These are phyloP conservation scores for Entosphenus tridentatus DNA, from an alignment of 2,113 vertebrate species.

Conservation along the genomic window DNA sequence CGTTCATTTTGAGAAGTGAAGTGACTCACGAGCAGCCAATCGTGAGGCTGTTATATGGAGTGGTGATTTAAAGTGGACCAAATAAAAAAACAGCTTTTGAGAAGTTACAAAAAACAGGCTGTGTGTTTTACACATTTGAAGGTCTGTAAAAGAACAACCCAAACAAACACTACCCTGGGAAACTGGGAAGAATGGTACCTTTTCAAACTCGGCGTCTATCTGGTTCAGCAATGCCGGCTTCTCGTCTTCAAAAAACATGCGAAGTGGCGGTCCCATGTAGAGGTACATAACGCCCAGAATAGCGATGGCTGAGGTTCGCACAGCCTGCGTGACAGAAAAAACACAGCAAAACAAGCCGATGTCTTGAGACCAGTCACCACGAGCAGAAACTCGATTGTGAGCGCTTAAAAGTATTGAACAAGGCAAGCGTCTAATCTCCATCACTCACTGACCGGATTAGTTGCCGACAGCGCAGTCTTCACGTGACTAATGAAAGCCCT, in stretches of 20 bases:
- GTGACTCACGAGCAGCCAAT: too few relatives aligned
- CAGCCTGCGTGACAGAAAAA: constrained; percentile 28
- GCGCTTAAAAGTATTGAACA: neutral
- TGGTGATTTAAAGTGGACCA: too few relatives aligned
- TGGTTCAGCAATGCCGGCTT: constrained; percentile 79
- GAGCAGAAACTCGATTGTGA: neutral
- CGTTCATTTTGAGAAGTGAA: too few relatives aligned
- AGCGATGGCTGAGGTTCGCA: constrained; percentile 65
- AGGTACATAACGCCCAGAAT: constrained; percentile 79
- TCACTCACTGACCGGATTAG: constrained; percentile 56
- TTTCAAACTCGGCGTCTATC: constrained; percentile 86
- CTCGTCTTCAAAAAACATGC: constrained; percentile 96
- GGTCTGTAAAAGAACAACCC: neutral
- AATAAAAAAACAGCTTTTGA: neutral
- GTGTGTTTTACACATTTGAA: constrained; percentile 1
- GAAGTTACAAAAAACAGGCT: neutral
- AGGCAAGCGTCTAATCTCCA: neutral
- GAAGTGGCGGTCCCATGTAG: constrained; percentile 68
- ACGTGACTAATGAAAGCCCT: constrained; percentile 93
- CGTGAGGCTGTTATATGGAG: too few relatives aligned
- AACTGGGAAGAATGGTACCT: constrained; percentile 26
- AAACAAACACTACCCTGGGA: neutral
- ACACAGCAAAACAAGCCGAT: too few relatives aligned
- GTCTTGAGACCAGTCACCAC: too few relatives aligned
- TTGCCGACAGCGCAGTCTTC: constrained; percentile 79